Conservation (phyloP, 2,888 invertebrate genomes). For the Agriopis marginaria region DNA sequence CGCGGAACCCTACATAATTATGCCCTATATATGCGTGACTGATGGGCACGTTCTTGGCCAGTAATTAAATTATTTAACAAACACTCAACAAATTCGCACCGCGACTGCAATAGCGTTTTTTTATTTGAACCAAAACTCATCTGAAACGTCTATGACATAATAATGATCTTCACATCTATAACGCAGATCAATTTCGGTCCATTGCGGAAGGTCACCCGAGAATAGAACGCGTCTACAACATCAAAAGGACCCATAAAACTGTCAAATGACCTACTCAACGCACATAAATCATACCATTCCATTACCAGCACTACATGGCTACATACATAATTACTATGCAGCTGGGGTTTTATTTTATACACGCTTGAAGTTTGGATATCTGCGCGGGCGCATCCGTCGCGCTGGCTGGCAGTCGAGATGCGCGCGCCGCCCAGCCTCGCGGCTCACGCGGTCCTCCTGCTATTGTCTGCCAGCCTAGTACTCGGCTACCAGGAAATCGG, state of each 20-base stretch:
- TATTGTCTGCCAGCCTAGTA: conserved; percentile 71
- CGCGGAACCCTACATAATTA: no score
- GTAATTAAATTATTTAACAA: no score
- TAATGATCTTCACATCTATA: neutral
- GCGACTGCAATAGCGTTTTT: no score
- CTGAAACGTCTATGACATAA: neutral
- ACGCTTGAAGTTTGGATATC: conserved; percentile 66
- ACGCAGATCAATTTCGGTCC: neutral
- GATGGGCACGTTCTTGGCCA: no score
- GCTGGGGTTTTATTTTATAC: conserved; percentile 16
- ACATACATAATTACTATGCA: conserved; percentile 14
- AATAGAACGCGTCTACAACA: conserved; percentile 16
- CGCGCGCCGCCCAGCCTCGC: conserved; percentile 75
- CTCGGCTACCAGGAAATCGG: conserved; percentile 64
- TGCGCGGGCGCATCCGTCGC: conserved; percentile 73
- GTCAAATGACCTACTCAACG: conserved; percentile 9
- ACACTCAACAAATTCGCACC: no score
- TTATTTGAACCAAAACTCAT: no score
- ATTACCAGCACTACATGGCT: conserved; percentile 13
- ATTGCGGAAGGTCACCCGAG: conserved; percentile 8
- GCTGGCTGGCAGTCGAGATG: conserved; percentile 78
- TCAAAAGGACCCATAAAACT: conserved; percentile 23
- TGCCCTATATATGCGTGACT: no score
- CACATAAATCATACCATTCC: conserved; percentile 15
- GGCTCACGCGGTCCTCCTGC: conserved; percentile 68